These are phyloP conservation scores for Antrozous pallidus DNA, from an alignment of 2,797 vertebrate genomes.

Conservation along the genomic window DNA sequence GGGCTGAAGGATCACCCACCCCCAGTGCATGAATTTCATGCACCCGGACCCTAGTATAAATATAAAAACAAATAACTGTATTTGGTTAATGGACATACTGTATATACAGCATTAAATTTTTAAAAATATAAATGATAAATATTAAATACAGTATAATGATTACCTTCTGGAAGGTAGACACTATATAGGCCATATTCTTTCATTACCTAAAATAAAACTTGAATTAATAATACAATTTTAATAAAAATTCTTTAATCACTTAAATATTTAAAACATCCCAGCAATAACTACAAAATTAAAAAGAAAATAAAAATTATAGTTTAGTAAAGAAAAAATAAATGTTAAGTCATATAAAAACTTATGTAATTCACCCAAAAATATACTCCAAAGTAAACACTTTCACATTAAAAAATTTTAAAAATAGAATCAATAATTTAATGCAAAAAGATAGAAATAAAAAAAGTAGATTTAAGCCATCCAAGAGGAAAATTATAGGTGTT, in stretches of 20 bases:
- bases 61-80: not conserved
- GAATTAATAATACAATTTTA: slow-evolving; percentile 1
- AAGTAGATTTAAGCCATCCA: not conserved
- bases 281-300: not conserved
- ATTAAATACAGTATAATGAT: not conserved
- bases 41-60: not conserved
- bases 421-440: not conserved
- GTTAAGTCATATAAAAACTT: not conserved
- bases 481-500: not conserved
- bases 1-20: too few relatives aligned
- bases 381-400: not conserved
- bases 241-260: not conserved
- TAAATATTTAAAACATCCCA: not conserved
- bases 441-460: not conserved
- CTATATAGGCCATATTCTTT: not conserved
- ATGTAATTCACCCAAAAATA: not conserved
- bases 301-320: not conserved
- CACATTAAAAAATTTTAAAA: not conserved
- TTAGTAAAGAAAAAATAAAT: not conserved
- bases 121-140: not conserved
- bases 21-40: too few relatives aligned
- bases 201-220: not conserved
- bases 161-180: not conserved
- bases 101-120: not conserved
- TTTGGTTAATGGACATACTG: not conserved